phyloP scores from a whole-genome alignment of 1,140 invertebrate genomes.

The Apis florea region DNA sequence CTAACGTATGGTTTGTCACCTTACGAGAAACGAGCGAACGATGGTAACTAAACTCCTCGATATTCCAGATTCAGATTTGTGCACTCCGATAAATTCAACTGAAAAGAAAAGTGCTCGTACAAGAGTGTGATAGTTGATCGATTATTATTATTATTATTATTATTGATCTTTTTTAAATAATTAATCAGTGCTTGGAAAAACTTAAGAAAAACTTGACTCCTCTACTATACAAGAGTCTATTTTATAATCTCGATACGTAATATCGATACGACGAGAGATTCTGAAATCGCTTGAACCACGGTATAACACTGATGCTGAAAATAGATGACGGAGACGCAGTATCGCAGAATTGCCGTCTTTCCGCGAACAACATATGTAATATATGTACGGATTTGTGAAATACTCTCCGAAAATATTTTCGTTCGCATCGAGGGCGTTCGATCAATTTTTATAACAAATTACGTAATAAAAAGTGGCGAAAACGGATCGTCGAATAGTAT shows the following conservation, averaged over 20 bases:
- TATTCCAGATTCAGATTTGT: neutral
- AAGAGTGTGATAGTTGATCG: neutral
- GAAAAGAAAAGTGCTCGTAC: neutral
- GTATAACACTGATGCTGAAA: slow-evolving; percentile 43
- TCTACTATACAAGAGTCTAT: neutral
- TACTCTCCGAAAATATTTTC: neutral
- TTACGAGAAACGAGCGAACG: slow-evolving; percentile 18
- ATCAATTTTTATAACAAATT: slow-evolving; percentile 1
- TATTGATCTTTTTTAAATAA: neutral
- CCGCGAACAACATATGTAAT: slow-evolving; percentile 45
- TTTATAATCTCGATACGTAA: slow-evolving; percentile 31
- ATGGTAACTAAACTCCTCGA: neutral
- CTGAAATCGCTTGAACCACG: slow-evolving; percentile 37
- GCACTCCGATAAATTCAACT: neutral
- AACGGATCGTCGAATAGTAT: neutral
- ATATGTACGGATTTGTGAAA: slow-evolving; percentile 28
- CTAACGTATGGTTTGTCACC: slow-evolving; percentile 46
- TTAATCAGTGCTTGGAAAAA: too few species aligned
- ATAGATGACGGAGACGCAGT: slow-evolving; percentile 59
- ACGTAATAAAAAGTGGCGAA: neutral
- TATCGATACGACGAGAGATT: slow-evolving; percentile 40
- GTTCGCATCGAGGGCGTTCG: neutral
- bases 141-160: neutral
- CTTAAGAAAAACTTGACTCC: neutral
- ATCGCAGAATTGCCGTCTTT: slow-evolving; percentile 51